Evolutionary conservation across 2,888 invertebrate genomes (phyloP), one percentile per base, ranked within the genome.

Genomic region (Heteromurus nitidus): DNA sequence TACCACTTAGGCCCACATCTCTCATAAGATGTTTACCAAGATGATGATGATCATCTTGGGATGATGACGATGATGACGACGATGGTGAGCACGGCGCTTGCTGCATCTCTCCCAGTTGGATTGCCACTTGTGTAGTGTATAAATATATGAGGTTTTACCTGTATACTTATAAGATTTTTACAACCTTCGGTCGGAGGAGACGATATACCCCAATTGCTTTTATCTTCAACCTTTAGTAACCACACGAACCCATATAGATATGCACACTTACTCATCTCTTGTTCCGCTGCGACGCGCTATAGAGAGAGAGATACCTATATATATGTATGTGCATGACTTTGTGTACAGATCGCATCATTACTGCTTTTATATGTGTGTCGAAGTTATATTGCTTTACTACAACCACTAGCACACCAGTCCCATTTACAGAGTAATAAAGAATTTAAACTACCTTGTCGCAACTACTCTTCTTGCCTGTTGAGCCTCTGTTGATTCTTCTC

Each of bases 1-100:
- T 62, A 62, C 72, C 20, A 62, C 65, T 75, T 79, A 58, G 47
- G 58, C 72, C 79, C 79, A 64, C 70, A 79, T 79, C 76, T 47
- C 68, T 68, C 60, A 20, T 67, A 80, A 84, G 82, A 84, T 84
- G 84, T 84, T 84, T 84, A 84, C 84, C 80, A 67, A 84, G 82
- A 83, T 75, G 80, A 83, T 83, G 65, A 83, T 83, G 65, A 80
- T 76, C 80, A 53, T 62, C 44, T 76, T 55, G 36, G 67, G 76
- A 76, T 67, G 67, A 76, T 76, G 75, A 75, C 67, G 75, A 75
- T 75, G 75, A 75, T 53, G 67, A 76, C 65, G 76, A 74, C 72
- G 72, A 72, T 62, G 72, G 60, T 65, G 74, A 76, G 76, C 68
- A 68, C 76, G 76, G 68, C 60, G 58, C 68, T 68, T 60, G 60